A percentile compares a stretch with the other conserved stretches of the same genome.
Evolutionary conservation across 2,797 vertebrate species (phyloP).

Genomic region (Tangara arthus): DNA sequence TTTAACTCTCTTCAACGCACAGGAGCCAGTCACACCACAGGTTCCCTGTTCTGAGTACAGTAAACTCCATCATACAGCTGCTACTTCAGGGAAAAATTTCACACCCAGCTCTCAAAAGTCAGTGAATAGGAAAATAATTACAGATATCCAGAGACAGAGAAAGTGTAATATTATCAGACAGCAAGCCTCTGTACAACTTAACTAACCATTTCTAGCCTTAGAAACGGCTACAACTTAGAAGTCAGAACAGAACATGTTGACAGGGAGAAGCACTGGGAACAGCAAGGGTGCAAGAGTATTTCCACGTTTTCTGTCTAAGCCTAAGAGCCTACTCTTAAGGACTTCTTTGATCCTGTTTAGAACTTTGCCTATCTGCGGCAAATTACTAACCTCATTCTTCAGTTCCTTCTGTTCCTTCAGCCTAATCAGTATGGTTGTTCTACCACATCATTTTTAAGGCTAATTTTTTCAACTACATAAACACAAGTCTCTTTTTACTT

Average conservation of each 20-base stretch:
- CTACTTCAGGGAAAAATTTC: not conserved
- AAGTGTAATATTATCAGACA: not conserved
- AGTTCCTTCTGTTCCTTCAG: not conserved
- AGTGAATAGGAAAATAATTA: not conserved
- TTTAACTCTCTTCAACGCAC: not conserved
- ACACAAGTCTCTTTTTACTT: not conserved
- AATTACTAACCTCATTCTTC: not conserved
- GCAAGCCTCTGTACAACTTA: not conserved
- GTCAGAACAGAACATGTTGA: not conserved
- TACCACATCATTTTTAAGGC: not conserved
- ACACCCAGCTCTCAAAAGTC: not conserved
- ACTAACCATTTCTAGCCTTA: not conserved
- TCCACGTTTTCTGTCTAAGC: accelerated
- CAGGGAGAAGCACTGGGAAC: not conserved
- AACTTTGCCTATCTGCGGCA: not conserved
- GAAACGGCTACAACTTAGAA: not conserved
- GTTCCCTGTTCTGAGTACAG: not conserved
- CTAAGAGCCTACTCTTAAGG: not conserved
- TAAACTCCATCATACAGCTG: accelerated
- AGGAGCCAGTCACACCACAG: not conserved
- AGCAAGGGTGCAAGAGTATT: not conserved
- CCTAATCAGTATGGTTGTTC: not conserved
- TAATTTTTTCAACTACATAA: not conserved
- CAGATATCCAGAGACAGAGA: not conserved
- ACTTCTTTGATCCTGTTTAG: not conserved